phyloP scores from a whole-genome alignment of 1,140 invertebrate genomes.

The Drosophila guanche region DNA sequence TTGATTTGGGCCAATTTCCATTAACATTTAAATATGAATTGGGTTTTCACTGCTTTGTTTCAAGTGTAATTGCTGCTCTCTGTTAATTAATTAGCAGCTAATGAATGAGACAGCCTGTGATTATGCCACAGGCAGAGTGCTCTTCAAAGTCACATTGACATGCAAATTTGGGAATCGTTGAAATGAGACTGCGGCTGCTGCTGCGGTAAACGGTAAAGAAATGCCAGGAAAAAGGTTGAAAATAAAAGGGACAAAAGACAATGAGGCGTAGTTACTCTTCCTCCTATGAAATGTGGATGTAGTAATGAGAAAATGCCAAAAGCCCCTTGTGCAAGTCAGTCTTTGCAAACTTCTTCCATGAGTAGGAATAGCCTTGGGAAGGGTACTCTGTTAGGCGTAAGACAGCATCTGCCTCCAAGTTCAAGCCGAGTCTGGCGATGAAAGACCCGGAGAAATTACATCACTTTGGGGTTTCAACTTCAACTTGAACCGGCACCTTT shows the following conservation, averaged over 20 bases:
- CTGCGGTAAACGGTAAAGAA: conserved; percentile 6
- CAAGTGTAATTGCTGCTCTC: conserved; percentile 18
- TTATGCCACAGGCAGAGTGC: conserved; percentile 62
- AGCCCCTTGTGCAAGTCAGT: too few species aligned
- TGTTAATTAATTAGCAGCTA: conserved; percentile 66
- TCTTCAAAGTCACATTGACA: conserved; percentile 57
- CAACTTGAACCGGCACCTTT: conserved; percentile 60
- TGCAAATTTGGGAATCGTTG: conserved; percentile 61
- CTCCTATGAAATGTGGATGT: neutral
- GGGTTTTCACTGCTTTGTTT: conserved; percentile 20
- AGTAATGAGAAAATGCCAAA: too few species aligned
- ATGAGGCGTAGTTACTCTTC: conserved; percentile 3
- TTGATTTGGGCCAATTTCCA: conserved; percentile 19
- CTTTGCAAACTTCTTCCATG: neutral
- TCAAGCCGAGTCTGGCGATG: conserved; percentile 52
- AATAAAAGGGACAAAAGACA: neutral
- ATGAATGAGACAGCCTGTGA: conserved; percentile 64
- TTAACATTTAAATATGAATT: conserved; percentile 36
- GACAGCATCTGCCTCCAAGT: conserved; percentile 51
- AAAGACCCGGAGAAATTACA: conserved; percentile 67
- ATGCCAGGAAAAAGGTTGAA: neutral
- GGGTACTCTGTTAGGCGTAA: conserved; percentile 10
- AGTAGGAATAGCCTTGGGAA: conserved; percentile 19
- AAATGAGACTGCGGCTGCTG: conserved; percentile 20
- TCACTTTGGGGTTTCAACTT: conserved; percentile 51